phyloP scores from a whole-genome alignment of 1,140 invertebrate genomes.

The Lutraria rhynchaena region DNA sequence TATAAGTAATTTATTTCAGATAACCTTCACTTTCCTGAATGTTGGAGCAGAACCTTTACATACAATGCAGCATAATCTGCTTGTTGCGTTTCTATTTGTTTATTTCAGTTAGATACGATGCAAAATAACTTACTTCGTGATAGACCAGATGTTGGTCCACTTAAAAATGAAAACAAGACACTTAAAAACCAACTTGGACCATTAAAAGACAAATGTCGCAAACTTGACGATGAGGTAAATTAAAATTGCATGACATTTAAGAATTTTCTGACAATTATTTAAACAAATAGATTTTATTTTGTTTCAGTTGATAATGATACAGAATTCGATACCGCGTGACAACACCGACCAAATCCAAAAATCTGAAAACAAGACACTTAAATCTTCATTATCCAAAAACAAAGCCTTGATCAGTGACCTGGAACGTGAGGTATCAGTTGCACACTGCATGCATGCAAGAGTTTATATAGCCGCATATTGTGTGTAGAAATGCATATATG shows the following conservation, averaged over 20 bases:
- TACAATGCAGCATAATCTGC: too few relatives aligned
- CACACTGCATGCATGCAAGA: constrained; percentile 5
- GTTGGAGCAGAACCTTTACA: too few relatives aligned
- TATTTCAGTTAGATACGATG: not conserved
- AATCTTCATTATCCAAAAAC: constrained; percentile 76
- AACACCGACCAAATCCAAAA: constrained; percentile 77
- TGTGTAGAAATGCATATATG: not conserved
- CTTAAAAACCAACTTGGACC: not conserved
- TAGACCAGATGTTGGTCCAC: not conserved
- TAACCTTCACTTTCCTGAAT: too few relatives aligned
- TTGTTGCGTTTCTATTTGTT: too few relatives aligned
- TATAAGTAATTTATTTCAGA: too few relatives aligned
- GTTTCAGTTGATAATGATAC: constrained; percentile 78
- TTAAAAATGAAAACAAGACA: not conserved
- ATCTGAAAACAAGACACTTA: constrained; percentile 80
- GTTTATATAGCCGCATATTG: too few relatives aligned
- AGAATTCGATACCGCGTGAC: constrained; percentile 78
- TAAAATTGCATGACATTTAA: too few relatives aligned
- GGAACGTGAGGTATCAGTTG: constrained; percentile 74
- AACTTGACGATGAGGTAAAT: not conserved
- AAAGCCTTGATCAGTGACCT: constrained; percentile 77
- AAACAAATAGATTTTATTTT: not conserved
- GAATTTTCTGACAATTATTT: too few relatives aligned
- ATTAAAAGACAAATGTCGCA: not conserved
- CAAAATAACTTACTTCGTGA: not conserved